Base-by-base conservation (phyloP, 2,888 invertebrate genomes). In the Euclidia mi region DNA sequence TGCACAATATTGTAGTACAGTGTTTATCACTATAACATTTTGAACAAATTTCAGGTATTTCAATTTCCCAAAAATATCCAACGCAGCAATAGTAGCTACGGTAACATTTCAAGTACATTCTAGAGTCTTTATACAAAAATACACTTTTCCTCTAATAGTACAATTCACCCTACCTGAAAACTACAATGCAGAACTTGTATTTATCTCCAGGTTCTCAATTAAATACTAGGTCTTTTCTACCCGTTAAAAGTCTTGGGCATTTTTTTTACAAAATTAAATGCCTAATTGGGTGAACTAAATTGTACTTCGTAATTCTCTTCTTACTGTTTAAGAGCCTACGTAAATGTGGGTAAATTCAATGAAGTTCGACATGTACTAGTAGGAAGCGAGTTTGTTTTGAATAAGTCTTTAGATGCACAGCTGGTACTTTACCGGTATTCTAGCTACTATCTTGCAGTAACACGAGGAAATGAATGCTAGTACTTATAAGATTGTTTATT, bases 271-370 rank as follows among this genome's bases (percentile, higher is more conserved):
- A 73, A 77, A 81, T 80, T 76, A 79, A 74, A 71, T 64, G 46
- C 2, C 63, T 60, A 64, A 82, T 81, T 75, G 75, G 66, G 62
- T 58, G 47, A 76, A 76, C 67, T 72, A 70, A 81, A 78, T 76
- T 76, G 71, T 52, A 52, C 47, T n/a, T 45, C 46, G 65, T 71
- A 70, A 65, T 68, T 65, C 45, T 67, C 52, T 62, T 47, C 50
- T 32, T 52, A 62, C 60, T 56, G 62, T 64, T 47, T 48, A 62
- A 68, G 60, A 71, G 69, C 46, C 51, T 60, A 20, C 51, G 55
- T 51, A 58, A 65, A 60, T 65, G 61, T 63, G 58, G 44, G 68
- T 57, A 71, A 69, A 78, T 78, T 77, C 78, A 77, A 76, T 77
- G 73, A 76, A 52, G 50, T 43, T 32, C 15, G 6, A 34, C 2